Conservation (phyloP, 2,888 invertebrate species). For the Agrochola circellaris region DNA sequence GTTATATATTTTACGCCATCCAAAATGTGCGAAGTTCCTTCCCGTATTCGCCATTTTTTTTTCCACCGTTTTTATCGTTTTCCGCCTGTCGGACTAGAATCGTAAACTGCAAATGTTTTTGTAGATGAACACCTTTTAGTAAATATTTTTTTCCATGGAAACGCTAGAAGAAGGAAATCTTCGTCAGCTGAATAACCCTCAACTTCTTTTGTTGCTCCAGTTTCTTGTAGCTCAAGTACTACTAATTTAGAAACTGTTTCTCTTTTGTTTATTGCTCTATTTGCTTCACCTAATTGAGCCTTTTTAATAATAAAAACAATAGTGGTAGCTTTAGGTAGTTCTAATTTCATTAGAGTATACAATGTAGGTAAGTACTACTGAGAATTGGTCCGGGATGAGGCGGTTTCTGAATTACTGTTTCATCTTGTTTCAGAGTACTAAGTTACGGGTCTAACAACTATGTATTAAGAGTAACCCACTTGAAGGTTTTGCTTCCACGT, state of each 20-base stretch:
- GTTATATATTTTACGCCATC: slow-evolving; percentile 18
- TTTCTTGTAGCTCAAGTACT: slow-evolving; percentile 37
- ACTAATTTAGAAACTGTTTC: slow-evolving; percentile 49
- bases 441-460: slow-evolving; percentile 16
- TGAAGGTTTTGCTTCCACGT: background rate
- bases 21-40: slow-evolving; percentile 35
- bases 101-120: slow-evolving; percentile 75
- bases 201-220: slow-evolving; percentile 39
- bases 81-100: slow-evolving; percentile 71
- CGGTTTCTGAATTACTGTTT: slow-evolving; percentile 21
- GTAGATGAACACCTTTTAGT: slow-evolving; percentile 66
- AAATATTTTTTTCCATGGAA: slow-evolving; percentile 56
- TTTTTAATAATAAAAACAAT: slow-evolving; percentile 33
- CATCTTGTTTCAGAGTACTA: slow-evolving; percentile 10
- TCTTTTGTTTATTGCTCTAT: slow-evolving; percentile 46
- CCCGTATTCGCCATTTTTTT: slow-evolving; percentile 61
- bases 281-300: slow-evolving; percentile 38
- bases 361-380: slow-evolving; percentile 24
- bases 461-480: background rate
- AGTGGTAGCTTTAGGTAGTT: slow-evolving; percentile 21
- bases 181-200: slow-evolving; percentile 54
- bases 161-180: slow-evolving; percentile 62
- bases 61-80: slow-evolving; percentile 74
- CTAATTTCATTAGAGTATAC: slow-evolving; percentile 36
- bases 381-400: slow-evolving; percentile 8